phyloP scores from a whole-genome alignment of 2,113 vertebrate species.

The Pangasianodon hypophthalmus region DNA sequence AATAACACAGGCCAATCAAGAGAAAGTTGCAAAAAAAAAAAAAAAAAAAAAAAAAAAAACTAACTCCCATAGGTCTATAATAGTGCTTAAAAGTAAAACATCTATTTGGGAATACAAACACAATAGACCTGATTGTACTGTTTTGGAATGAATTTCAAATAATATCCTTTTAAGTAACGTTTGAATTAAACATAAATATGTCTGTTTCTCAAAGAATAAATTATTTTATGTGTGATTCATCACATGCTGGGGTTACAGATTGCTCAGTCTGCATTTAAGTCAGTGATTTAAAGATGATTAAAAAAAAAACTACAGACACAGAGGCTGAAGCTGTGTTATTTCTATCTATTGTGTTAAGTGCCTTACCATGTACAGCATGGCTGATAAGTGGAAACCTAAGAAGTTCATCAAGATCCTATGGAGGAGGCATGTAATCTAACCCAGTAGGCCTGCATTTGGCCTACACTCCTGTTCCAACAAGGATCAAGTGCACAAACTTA shows the following conservation, averaged over 20 bases:
- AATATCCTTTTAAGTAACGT: neutral
- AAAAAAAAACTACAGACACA: neutral
- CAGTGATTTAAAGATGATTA: neutral
- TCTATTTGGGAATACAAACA: neutral
- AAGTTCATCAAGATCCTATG: slow-evolving; percentile 6
- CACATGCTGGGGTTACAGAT: neutral
- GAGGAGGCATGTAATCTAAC: slow-evolving; percentile 3
- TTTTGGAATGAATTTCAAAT: neutral
- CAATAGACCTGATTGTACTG: neutral
- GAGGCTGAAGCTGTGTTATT: neutral
- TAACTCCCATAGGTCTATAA: neutral
- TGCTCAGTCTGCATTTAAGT: neutral
- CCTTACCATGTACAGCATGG: slow-evolving; percentile 2
- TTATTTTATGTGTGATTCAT: neutral
- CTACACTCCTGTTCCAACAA: neutral
- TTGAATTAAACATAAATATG: neutral
- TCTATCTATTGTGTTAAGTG: slow-evolving; percentile 13
- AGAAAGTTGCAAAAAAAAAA: neutral
- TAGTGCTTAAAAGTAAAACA: neutral
- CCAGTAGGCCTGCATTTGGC: neutral
- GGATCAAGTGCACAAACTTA: slow-evolving; percentile 12
- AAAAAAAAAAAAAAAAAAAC: neutral
- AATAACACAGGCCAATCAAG: neutral
- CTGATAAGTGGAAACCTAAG: slow-evolving; percentile 7
- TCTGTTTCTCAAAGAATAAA: neutral